Evolutionary conservation across 2,888 invertebrate species (phyloP).

Genomic region (Hermaeophaga mercurialis): DNA sequence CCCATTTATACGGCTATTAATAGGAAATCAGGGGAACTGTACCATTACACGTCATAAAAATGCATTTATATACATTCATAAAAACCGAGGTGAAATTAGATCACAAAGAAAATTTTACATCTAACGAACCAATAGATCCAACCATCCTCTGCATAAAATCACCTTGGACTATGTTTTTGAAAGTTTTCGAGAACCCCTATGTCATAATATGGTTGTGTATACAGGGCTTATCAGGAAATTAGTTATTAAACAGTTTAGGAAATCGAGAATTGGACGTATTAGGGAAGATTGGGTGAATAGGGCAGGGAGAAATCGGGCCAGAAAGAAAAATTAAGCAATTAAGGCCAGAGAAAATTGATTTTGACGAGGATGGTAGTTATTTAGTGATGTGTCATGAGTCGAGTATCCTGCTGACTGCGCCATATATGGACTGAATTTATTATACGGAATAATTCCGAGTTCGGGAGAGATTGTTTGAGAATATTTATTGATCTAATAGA

Average conservation of each 20-base stretch:
- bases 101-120: too few relatives aligned
- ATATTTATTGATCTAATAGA: too few relatives aligned
- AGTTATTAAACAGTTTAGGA: constrained; percentile 15
- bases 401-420: constrained; percentile 1
- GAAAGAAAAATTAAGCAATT: constrained; percentile 3
- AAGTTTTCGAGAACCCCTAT: neutral
- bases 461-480: too few relatives aligned
- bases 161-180: too few relatives aligned
- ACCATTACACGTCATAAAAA: constrained; percentile 52
- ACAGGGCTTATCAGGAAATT: constrained; percentile 23
- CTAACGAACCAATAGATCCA: too few relatives aligned
- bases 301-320: neutral
- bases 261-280: constrained; percentile 14
- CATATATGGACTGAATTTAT: neutral
- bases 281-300: constrained; percentile 12
- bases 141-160: too few relatives aligned
- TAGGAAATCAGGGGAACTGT: constrained; percentile 50
- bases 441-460: neutral
- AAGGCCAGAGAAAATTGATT: neutral
- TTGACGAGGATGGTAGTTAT: too few relatives aligned
- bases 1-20: constrained; percentile 53
- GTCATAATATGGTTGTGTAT: constrained; percentile 18
- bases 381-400: too few relatives aligned
- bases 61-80: too few relatives aligned
- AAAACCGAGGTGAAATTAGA: too few relatives aligned